Evolutionary conservation across 2,113 vertebrate genomes (phyloP).

Genomic region (Rhea pennata): DNA sequence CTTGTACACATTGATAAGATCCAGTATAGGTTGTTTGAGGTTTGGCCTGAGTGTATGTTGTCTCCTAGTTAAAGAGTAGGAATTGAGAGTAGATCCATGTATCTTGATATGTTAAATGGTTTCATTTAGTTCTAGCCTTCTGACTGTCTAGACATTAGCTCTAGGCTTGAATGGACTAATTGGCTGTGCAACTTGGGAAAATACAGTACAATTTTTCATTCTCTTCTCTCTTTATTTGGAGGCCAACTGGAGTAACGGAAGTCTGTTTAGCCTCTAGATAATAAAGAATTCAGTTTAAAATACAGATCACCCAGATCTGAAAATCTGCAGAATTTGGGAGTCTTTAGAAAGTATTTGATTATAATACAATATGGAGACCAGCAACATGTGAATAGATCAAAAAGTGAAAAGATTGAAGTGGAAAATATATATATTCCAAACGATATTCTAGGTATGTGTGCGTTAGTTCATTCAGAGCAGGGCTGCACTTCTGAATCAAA

Average conservation of each 20-base stretch:
- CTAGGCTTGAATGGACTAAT: neutral
- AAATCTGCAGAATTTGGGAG: neutral
- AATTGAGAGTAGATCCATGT: neutral
- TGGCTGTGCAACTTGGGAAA: neutral
- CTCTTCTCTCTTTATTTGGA: neutral
- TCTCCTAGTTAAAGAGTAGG: neutral
- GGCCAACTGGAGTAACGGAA: neutral
- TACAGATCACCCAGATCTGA: neutral
- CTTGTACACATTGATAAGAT: too few species aligned
- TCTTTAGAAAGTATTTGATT: neutral
- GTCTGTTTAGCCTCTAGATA: neutral
- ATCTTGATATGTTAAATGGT: neutral
- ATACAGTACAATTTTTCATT: neutral
- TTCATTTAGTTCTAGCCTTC: neutral
- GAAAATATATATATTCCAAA: neutral
- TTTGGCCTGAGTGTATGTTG: neutral
- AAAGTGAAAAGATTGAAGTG: neutral
- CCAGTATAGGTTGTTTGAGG: neutral
- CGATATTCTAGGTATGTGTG: neutral
- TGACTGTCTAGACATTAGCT: neutral
- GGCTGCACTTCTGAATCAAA: neutral
- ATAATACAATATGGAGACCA: neutral
- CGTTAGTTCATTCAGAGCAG: neutral
- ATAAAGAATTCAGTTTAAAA: neutral
- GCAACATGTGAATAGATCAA: neutral